phyloP scores from a whole-genome alignment of 2,888 invertebrate genomes.

The Lasioglossum pauxillum region DNA sequence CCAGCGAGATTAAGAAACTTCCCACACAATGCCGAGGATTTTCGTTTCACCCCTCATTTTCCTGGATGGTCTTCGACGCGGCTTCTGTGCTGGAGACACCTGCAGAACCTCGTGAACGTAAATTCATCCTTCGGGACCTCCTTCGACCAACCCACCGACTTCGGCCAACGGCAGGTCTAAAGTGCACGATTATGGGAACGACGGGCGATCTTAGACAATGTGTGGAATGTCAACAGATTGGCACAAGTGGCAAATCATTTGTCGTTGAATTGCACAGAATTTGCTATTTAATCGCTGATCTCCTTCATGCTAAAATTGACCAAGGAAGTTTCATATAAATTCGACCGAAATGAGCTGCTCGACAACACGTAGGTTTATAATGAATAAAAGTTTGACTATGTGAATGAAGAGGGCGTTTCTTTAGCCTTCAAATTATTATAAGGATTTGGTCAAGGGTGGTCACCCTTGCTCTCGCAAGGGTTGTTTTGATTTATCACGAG shows the following conservation, averaged over 20 bases:
- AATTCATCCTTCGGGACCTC: not conserved
- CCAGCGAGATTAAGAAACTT: slow-evolving; percentile 63
- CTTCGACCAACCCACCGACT: not conserved
- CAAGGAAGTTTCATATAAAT: too few relatives aligned
- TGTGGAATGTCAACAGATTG: not conserved
- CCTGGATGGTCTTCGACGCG: slow-evolving; percentile 30
- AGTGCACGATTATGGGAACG: not conserved
- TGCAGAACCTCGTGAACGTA: slow-evolving; percentile 20
- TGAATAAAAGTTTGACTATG: not conserved
- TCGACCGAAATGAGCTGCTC: too few relatives aligned
- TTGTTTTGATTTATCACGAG: not conserved
- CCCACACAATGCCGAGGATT: slow-evolving; percentile 44
- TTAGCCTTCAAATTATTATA: too few relatives aligned
- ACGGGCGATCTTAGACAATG: not conserved
- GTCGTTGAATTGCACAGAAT: not conserved
- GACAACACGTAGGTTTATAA: not conserved
- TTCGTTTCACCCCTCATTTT: slow-evolving; percentile 51
- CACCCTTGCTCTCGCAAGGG: not conserved
- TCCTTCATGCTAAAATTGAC: too few relatives aligned
- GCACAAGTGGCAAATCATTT: not conserved
- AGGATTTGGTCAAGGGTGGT: not conserved
- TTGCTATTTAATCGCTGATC: too few relatives aligned
- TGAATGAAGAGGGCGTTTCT: too few relatives aligned
- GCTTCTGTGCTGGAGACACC: slow-evolving; percentile 19
- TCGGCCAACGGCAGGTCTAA: too few relatives aligned